A percentile compares a stretch with the other conserved stretches of the same genome.
Evolutionary conservation across 2,888 invertebrate genomes (phyloP).

Genomic region (Coenonympha glycerion): DNA sequence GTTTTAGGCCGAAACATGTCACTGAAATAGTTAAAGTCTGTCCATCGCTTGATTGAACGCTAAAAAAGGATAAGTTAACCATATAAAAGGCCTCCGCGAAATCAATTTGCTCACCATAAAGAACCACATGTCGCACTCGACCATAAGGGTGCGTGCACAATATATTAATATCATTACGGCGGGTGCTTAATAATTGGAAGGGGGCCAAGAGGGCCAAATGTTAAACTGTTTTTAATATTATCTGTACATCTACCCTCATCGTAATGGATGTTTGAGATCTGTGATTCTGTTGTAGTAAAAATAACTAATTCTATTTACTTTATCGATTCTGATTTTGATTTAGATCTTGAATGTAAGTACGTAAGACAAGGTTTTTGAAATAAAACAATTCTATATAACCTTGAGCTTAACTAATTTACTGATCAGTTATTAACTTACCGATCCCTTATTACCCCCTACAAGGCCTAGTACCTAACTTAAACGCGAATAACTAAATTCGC

Average conservation of each 20-base stretch:
- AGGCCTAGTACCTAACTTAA: no score
- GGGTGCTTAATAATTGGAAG: constrained; percentile 59
- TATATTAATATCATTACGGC: constrained; percentile 59
- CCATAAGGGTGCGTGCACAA: constrained; percentile 51
- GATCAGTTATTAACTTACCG: no score
- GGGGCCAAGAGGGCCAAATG: constrained; percentile 55
- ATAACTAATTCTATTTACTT: neutral
- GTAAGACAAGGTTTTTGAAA: no score
- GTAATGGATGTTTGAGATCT: constrained; percentile 26
- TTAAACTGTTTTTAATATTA: constrained; percentile 69
- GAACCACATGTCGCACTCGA: constrained; percentile 66
- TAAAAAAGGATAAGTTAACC: constrained; percentile 19
- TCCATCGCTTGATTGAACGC: constrained; percentile 8
- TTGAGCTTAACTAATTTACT: no score
- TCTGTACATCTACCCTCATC: constrained; percentile 39
- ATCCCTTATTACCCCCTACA: no score
- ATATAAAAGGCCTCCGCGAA: constrained; percentile 35
- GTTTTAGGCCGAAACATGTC: neutral
- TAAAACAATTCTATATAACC: no score
- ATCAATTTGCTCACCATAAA: constrained; percentile 58
- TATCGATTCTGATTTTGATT: neutral
- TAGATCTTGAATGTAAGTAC: no score
- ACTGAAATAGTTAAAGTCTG: neutral
- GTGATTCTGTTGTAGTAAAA: constrained; percentile 1
- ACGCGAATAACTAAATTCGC: no score